Evolutionary conservation across 2,888 invertebrate genomes (phyloP), one percentile per base, ranked within the genome.

Genomic region (Pammene aurita): DNA sequence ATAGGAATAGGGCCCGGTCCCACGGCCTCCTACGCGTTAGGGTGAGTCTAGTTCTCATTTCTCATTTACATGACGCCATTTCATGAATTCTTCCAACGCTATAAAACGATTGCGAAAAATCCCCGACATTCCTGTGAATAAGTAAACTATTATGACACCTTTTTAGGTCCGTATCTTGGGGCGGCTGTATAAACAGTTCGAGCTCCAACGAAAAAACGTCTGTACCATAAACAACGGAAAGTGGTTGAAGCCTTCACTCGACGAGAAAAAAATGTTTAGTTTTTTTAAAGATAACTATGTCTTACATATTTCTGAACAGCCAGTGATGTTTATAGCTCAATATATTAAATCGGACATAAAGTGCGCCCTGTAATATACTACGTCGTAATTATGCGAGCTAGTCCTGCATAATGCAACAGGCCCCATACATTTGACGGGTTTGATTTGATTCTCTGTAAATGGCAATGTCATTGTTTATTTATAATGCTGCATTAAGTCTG

Each of bases 351-450:
- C 77, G 76, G 76, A 76, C 80, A 80, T 73, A 79, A 77, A 80
- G 75, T 75, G 71, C 64, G 70, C 74, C 74, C 67, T 69, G 77
- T 84, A 84, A 85, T 85, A 79, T 85, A 85, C 84, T 76, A 80
- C 80, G 77, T 80, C 77, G 83, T 87, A 86, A 88, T 87, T 86
- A 86, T 82, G 86, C 80, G 77, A 79, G 77, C 81, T 81, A 77
- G 79, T 78, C 75, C 79, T 87, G 86, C 84, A 87, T 86, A 81
- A 87, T 86, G 83, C 78, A 86, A 60, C 64, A 65, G 64, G 64
- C 72, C 71, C 69, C 66, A 72, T 70, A 67, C 70, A 70, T 76
- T 75, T 79, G 78, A 79, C 77, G 75, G 71, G 72, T 78, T 79
- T 78, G 80, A 81, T 81, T 81, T 77, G 73, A 74, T 72, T 71